These are phyloP conservation scores for Callosobruchus maculatus DNA, from an alignment of 2,888 invertebrate genomes.

Conservation along the genomic window DNA sequence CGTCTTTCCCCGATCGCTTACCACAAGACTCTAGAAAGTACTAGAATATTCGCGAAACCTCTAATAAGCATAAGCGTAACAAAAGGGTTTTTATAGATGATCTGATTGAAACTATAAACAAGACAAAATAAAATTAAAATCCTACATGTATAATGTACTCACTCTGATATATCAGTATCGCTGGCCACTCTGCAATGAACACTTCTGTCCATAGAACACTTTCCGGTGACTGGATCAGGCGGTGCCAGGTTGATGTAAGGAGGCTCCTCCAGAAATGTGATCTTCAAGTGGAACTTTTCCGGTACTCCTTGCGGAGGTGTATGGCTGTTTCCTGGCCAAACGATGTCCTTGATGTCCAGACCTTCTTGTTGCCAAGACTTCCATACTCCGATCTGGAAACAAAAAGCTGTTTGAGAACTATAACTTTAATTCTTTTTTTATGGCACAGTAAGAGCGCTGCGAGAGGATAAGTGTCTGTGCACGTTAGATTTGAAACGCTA, in stretches of 20 bases:
- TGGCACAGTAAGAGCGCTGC: no score
- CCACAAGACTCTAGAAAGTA: no score
- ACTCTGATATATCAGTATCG: constrained; percentile 77
- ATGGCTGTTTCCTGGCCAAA: constrained; percentile 95
- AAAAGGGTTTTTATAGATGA: no score
- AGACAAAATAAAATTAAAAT: no score
- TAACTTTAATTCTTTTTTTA: no score
- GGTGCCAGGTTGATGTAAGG: constrained; percentile 94
- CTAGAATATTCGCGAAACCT: no score
- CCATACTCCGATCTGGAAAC: constrained; percentile 87
- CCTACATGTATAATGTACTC: constrained; percentile 50
- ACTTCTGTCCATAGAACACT: constrained; percentile 86
- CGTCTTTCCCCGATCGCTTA: no score
- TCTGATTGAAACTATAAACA: no score
- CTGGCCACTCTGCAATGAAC: constrained; percentile 83
- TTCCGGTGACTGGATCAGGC: constrained; percentile 87
- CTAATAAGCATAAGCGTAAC: no score
- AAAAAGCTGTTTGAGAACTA: no score
- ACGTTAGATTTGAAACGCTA: no score
- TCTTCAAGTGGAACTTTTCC: constrained; percentile 92
- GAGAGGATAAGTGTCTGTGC: no score
- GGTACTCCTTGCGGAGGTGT: constrained; percentile 97
- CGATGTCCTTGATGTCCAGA: constrained; percentile 93
- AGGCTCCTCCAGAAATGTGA: constrained; percentile 90
- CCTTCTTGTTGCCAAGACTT: constrained; percentile 82